These are phyloP conservation scores for Sminthurides bifidus DNA, from an alignment of 1,140 invertebrate genomes.

Conservation along the genomic window DNA sequence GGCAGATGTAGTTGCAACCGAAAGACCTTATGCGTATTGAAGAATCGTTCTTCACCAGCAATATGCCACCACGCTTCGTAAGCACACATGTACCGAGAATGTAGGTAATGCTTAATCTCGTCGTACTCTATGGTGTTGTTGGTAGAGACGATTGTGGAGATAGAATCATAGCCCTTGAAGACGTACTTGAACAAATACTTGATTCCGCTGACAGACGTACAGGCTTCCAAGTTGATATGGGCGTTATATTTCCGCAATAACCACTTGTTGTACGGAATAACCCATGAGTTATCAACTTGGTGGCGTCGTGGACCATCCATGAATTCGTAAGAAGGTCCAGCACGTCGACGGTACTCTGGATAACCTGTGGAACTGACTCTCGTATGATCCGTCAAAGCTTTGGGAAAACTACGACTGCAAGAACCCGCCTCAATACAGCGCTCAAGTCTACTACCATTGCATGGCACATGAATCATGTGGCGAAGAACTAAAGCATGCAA, in stretches of 20 bases:
- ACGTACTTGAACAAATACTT: conserved; percentile 39
- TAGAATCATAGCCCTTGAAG: conserved; percentile 22
- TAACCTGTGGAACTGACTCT: conserved; percentile 37
- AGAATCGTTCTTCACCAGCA: conserved; percentile 24
- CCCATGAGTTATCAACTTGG: conserved; percentile 42
- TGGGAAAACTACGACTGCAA: conserved; percentile 38
- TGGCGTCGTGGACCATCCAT: too few relatives aligned
- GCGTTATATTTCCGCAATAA: conserved; percentile 40
- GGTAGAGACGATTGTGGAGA: background rate
- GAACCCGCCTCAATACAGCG: conserved; percentile 34
- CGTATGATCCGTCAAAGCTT: conserved; percentile 32
- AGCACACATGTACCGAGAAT: conserved; percentile 33
- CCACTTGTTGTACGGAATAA: conserved; percentile 43
- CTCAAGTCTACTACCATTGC: conserved; percentile 31
- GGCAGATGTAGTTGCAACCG: conserved; percentile 37
- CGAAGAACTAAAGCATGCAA: background rate
- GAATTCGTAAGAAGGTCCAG: too few relatives aligned
- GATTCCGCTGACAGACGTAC: conserved; percentile 42
- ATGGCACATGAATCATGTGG: conserved; percentile 17
- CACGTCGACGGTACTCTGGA: conserved; percentile 35
- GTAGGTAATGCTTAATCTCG: conserved; percentile 29
- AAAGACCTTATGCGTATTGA: conserved; percentile 31
- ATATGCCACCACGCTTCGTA: conserved; percentile 34
- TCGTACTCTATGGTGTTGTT: conserved; percentile 14
- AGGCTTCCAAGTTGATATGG: conserved; percentile 43